Conservation (phyloP, 2,797 vertebrate genomes). For the Siniperca obscura region DNA sequence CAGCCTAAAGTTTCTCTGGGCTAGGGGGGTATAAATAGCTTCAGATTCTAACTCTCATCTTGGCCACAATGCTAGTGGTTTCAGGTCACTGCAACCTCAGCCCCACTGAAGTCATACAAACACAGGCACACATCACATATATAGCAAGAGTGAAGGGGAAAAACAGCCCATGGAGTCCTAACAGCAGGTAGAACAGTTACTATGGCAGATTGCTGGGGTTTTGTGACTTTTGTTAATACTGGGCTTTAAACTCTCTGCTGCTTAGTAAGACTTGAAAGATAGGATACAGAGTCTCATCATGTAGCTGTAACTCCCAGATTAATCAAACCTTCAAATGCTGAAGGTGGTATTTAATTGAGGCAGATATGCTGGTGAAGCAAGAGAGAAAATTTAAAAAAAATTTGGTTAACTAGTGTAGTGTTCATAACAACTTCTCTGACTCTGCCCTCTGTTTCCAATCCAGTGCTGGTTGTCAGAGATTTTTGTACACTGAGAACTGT, state of each 20-base stretch:
- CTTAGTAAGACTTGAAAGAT: constrained; percentile 31
- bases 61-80: constrained; percentile 69
- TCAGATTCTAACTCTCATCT: constrained; percentile 67
- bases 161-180: constrained; percentile 23
- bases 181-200: constrained; percentile 65
- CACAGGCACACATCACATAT: constrained; percentile 31
- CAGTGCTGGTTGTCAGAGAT: not conserved
- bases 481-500: not conserved
- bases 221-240: constrained; percentile 60
- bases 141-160: constrained; percentile 15
- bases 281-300: constrained; percentile 17
- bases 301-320: constrained; percentile 20
- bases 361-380: not conserved
- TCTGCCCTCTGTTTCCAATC: not conserved
- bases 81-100: constrained; percentile 70
- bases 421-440: not conserved
- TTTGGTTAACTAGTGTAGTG: not conserved
- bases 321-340: constrained; percentile 11
- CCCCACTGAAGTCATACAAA: constrained; percentile 60
- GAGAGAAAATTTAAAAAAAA: not conserved
- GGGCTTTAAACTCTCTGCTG: constrained; percentile 53
- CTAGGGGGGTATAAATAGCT: constrained; percentile 75
- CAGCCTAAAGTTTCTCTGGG: constrained; percentile 75
- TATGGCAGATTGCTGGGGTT: constrained; percentile 27
- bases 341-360: not conserved